phyloP scores from a whole-genome alignment of 2,888 invertebrate genomes.

The Lithophane semibrunnea region DNA sequence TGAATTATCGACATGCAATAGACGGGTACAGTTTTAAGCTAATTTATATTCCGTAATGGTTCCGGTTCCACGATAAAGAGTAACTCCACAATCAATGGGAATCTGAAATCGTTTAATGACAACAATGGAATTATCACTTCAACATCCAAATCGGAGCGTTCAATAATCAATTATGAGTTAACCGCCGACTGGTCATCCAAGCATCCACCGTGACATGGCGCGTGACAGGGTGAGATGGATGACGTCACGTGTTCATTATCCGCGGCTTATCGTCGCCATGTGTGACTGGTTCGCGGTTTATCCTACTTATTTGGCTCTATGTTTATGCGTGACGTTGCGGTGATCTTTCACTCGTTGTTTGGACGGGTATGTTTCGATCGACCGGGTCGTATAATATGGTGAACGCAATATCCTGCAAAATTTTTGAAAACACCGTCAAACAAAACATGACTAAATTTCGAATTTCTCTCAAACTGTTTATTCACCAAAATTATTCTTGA shows the following conservation, averaged over 20 bases:
- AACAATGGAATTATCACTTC: background rate
- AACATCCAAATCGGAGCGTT: constrained; percentile 4
- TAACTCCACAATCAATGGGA: background rate
- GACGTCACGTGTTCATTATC: constrained; percentile 46
- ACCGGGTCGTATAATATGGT: background rate
- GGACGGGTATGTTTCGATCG: background rate
- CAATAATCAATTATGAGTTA: constrained; percentile 12
- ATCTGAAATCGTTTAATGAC: background rate
- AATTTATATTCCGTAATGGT: background rate
- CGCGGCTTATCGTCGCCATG: constrained; percentile 32
- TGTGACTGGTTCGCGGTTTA: constrained; percentile 8
- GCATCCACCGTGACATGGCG: background rate
- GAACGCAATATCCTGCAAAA: background rate
- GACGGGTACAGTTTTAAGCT: background rate
- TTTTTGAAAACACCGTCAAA: background rate
- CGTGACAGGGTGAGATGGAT: constrained; percentile 13
- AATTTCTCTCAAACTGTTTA: constrained; percentile 8
- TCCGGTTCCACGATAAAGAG: background rate
- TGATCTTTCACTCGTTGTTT: background rate
- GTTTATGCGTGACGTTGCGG: background rate
- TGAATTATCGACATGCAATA: constrained; percentile 1
- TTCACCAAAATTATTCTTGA: constrained; percentile 5
- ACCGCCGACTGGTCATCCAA: background rate
- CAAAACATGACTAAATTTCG: constrained; percentile 7
- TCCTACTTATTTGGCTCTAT: background rate